These are phyloP conservation scores for Calonectris borealis DNA, from an alignment of 2,113 vertebrate species.

Conservation along the genomic window DNA sequence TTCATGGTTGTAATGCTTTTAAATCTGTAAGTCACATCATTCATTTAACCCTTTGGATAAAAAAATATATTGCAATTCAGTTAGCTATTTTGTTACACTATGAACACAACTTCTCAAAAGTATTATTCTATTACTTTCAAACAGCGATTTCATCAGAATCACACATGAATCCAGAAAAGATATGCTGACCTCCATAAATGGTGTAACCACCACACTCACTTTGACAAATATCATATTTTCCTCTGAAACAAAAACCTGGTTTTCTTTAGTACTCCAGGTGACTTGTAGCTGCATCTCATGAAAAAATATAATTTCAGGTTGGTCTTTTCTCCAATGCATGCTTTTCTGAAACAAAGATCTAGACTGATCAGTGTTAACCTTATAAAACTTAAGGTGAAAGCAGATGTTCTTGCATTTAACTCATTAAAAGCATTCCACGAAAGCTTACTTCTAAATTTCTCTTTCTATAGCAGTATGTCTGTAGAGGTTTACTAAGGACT, in stretches of 20 bases:
- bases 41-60: constrained; percentile 72
- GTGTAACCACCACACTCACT: background rate
- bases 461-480: constrained; percentile 47
- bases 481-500: constrained; percentile 55
- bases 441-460: constrained; percentile 1
- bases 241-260: constrained; percentile 19
- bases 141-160: constrained; percentile 48
- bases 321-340: background rate
- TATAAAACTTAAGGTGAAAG: constrained; percentile 40
- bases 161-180: constrained; percentile 36
- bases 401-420: constrained; percentile 27
- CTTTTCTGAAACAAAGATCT: constrained; percentile 32
- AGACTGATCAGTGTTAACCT: constrained; percentile 25
- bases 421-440: constrained; percentile 65
- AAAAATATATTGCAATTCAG: constrained; percentile 69
- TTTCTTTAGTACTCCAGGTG: constrained; percentile 47
- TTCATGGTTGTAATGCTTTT: constrained; percentile 64
- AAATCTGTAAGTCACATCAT: constrained; percentile 71
- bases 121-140: constrained; percentile 40
- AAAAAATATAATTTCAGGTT: background rate
- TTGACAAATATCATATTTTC: background rate
- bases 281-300: constrained; percentile 66
- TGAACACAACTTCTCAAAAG: constrained; percentile 49
- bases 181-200: constrained; percentile 16
- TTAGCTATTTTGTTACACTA: constrained; percentile 57